Evolutionary conservation across 2,113 vertebrate species (phyloP).

Genomic region (Empidonax alnorum): DNA sequence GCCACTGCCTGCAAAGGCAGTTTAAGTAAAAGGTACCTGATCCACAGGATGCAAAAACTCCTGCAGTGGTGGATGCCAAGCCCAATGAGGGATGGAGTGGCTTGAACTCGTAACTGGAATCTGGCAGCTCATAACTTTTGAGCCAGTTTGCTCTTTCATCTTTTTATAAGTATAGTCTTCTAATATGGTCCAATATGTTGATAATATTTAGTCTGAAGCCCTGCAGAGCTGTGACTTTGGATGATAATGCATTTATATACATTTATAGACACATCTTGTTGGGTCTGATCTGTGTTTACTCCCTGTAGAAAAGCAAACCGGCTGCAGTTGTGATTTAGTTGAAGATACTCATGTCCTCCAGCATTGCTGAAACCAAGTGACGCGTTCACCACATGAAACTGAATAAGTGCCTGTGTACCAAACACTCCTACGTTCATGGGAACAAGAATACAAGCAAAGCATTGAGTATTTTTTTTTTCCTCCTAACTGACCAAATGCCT

Average conservation of each 20-base stretch:
- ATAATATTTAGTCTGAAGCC: neutral
- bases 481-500: neutral
- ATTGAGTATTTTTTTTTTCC: neutral
- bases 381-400: neutral
- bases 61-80: neutral
- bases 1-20: neutral
- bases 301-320: constrained; percentile 40
- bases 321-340: neutral
- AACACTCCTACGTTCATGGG: neutral
- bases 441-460: neutral
- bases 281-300: constrained; percentile 10
- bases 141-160: neutral
- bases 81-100: neutral
- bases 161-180: neutral
- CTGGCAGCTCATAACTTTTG: neutral
- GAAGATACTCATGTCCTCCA: neutral
- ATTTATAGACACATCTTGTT: neutral
- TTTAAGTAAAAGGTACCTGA: neutral
- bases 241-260: neutral
- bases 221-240: neutral
- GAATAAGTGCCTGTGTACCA: neutral
- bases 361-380: neutral
- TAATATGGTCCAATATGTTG: neutral
- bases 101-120: neutral
- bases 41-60: neutral